Conservation (phyloP, 1,140 invertebrate species). For the Schlechtendalia chinensis region DNA sequence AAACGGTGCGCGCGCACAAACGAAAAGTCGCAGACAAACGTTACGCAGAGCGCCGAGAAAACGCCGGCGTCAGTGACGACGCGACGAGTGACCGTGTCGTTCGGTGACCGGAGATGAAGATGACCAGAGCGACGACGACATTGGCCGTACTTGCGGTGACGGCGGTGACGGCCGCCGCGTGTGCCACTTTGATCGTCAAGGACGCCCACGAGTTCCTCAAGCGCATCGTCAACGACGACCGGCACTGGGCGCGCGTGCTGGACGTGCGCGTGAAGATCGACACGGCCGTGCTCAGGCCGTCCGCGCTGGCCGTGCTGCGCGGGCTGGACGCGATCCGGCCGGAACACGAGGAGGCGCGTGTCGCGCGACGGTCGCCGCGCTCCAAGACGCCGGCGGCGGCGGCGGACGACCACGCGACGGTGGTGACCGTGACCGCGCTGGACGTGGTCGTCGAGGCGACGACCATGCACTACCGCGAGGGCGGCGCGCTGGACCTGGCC, state of each 20-base stretch:
- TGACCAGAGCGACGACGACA: not conserved
- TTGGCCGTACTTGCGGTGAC: not conserved
- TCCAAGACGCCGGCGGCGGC: not conserved
- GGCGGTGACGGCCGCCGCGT: too few relatives aligned
- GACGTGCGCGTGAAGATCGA: not conserved
- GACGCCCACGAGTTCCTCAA: not conserved
- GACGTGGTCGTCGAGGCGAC: not conserved
- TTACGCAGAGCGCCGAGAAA: too few relatives aligned
- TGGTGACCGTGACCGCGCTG: not conserved
- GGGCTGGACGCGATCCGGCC: not conserved
- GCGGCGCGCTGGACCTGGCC: not conserved
- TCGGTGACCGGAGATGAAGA: too few relatives aligned
- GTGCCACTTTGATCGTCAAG: not conserved
- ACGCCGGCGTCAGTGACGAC: too few relatives aligned
- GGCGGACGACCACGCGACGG: too few relatives aligned
- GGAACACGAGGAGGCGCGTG: not conserved
- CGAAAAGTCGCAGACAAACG: too few relatives aligned
- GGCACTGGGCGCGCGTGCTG: not conserved
- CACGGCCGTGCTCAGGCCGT: fast-evolving
- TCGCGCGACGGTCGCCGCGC: too few relatives aligned
- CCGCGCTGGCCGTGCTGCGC: not conserved
- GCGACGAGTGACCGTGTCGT: too few relatives aligned
- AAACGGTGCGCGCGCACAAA: too few relatives aligned
- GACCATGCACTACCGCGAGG: not conserved
- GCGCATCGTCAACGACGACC: not conserved